Base-by-base conservation (phyloP, 2,113 vertebrate genomes). In the Neodon shergylaensis region DNA sequence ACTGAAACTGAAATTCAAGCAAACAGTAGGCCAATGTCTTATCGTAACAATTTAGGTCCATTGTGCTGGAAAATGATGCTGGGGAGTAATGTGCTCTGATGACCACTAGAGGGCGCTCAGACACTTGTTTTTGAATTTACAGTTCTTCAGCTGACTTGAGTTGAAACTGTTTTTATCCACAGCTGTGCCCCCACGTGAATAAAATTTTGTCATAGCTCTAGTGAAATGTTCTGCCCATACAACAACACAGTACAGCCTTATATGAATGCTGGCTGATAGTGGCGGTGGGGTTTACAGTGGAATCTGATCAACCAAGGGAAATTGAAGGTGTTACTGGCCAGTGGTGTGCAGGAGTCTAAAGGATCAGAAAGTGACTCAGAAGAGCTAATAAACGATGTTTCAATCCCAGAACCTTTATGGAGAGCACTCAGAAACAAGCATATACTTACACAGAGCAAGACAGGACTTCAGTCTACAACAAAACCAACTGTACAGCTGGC, bases 51-150 rank as follows among this genome's bases (percentile, higher is more conserved):
- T 36, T 17, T 44, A 39, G 1, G 2, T 22, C 17, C 12, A 65
- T 65, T 28, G 49, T 74, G 44, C 72, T 22, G 21, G 76, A 5
- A 72, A 65, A 63, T 7, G 22, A 79, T 3, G 13, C 1, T 0
- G 7, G 21, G 12, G 10, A 4, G 74, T 44, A 94, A 26, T 96
- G 49, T 21, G 10, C 54, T 0, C 0, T 22, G 0, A 0, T 0
- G 0, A 77, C 98, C 98, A 97, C 97, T 93, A 98, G 98, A 98
- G 98, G 98, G 98, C 98, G 92, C 95, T 49, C 94, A 85, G 81
- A 94, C 79, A 90, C 97, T 95, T 95, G 84, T 65, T 63, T 93
- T 93, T 13, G 0, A 95, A 91, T 54, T 44, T 24, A 31, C 9
- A 21, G 2, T 44, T 0, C 8, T 82, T 39, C 3, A 33, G 61